Conservation (phyloP, 2,888 invertebrate species). For the Oscheius onirici region DNA sequence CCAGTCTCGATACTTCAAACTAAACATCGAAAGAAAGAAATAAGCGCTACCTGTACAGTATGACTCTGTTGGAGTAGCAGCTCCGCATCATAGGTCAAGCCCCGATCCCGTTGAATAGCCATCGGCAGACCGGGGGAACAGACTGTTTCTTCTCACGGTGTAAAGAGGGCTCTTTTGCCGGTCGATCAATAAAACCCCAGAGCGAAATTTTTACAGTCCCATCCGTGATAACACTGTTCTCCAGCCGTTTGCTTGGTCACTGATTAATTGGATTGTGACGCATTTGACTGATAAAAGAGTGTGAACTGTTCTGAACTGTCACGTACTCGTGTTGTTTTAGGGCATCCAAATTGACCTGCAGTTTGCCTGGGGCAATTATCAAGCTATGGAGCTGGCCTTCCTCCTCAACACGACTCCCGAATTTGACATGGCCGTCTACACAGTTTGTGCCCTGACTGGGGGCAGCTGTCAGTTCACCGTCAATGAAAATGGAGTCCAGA, state of each 20-base stretch:
- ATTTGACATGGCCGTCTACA: slow-evolving; percentile 65
- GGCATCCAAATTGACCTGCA: slow-evolving; percentile 48
- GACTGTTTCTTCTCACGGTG: not conserved
- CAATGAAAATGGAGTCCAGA: slow-evolving; percentile 7
- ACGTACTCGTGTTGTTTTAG: slow-evolving; percentile 30
- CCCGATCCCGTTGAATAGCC: slow-evolving; percentile 6
- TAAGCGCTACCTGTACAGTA: slow-evolving; percentile 13
- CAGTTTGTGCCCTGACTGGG: slow-evolving; percentile 60
- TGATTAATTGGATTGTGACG: not conserved
- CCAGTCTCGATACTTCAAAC: slow-evolving; percentile 22
- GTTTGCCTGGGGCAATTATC: slow-evolving; percentile 43
- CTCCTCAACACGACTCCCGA: slow-evolving; percentile 61
- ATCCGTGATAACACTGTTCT: too few species aligned
- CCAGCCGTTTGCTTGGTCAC: too few species aligned
- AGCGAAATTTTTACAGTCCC: too few species aligned
- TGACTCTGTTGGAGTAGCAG: slow-evolving; percentile 13
- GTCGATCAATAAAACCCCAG: too few species aligned
- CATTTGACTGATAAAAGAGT: not conserved
- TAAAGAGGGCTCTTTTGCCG: not conserved
- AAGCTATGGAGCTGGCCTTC: slow-evolving; percentile 55
- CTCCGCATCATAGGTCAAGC: slow-evolving; percentile 30
- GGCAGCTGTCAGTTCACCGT: slow-evolving; percentile 22
- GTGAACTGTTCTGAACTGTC: too few species aligned
- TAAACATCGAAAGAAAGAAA: not conserved
- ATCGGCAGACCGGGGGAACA: not conserved